A percentile compares a stretch with the other conserved stretches of the same genome.
phyloP scores from a whole-genome alignment of 2,797 vertebrate species.

The Propithecus perrieri region DNA sequence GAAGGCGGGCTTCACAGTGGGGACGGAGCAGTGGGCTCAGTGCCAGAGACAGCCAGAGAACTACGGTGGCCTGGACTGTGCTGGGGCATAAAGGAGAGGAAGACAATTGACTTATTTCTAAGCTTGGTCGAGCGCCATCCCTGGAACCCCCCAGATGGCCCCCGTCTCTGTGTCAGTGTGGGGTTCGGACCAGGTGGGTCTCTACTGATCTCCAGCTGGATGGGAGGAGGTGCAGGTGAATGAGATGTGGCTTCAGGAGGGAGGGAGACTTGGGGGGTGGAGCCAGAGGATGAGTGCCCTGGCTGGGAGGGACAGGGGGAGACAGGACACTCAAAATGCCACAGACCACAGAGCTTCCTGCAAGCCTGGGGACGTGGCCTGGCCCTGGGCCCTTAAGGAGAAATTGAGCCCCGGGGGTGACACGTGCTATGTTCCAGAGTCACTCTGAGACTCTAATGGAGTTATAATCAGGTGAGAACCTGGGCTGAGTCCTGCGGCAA shows the following conservation, averaged over 20 bases:
- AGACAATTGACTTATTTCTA: not conserved
- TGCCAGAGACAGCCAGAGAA: not conserved
- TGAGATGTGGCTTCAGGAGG: not conserved
- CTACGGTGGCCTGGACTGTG: not conserved
- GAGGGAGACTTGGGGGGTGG: not conserved
- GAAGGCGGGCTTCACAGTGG: not conserved
- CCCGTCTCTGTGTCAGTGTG: not conserved
- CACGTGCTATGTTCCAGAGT: not conserved
- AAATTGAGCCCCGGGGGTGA: not conserved
- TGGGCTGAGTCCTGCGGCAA: not conserved
- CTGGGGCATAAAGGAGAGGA: not conserved
- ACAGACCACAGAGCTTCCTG: not conserved
- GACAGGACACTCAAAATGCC: not conserved
- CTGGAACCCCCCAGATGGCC: not conserved
- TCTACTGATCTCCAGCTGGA: not conserved
- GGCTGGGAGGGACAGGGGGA: not conserved
- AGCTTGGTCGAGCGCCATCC: not conserved
- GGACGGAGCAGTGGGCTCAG: not conserved
- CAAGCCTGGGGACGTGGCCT: not conserved
- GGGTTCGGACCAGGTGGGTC: not conserved
- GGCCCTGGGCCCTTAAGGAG: not conserved
- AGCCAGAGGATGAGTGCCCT: not conserved
- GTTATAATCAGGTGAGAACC: not conserved
- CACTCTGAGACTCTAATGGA: not conserved
- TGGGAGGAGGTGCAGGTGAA: not conserved